Evolutionary conservation across 2,888 invertebrate genomes (phyloP).

Genomic region (Digitonthophagus gazella): DNA sequence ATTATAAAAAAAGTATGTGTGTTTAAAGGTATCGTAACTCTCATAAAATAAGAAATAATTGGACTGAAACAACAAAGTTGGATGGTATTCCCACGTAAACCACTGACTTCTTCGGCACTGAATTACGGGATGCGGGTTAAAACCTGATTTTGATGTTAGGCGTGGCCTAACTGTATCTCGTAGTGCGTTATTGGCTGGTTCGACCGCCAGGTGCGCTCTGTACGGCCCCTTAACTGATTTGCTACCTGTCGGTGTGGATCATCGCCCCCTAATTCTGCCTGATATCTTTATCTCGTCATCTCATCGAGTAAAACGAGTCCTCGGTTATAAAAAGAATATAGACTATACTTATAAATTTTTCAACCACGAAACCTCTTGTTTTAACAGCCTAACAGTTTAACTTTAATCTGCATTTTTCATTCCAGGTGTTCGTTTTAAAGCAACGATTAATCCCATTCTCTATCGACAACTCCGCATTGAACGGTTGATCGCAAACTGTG

Average conservation of each 20-base stretch:
- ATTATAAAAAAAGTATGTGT: no score
- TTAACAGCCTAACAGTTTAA: background rate
- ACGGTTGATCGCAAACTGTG: background rate
- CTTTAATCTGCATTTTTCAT: background rate
- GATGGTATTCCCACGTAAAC: background rate
- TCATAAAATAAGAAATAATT: background rate
- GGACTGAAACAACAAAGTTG: background rate
- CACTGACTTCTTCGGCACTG: conserved; percentile 24
- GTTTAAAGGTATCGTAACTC: background rate
- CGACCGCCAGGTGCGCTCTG: conserved; percentile 40
- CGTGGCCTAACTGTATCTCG: conserved; percentile 35
- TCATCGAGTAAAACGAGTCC: background rate
- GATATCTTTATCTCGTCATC: conserved; percentile 38
- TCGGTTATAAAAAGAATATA: background rate
- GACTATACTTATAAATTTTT: background rate
- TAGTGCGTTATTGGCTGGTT: conserved; percentile 38
- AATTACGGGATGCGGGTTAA: conserved; percentile 26
- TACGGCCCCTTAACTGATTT: conserved; percentile 43
- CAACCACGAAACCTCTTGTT: background rate
- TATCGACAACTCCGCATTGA: background rate
- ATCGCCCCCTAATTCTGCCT: conserved; percentile 37
- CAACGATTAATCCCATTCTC: background rate
- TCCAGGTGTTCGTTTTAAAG: background rate
- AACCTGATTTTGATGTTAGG: conserved; percentile 31
- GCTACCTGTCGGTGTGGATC: conserved; percentile 43